phyloP scores from a whole-genome alignment of 2,888 invertebrate species.

The Abrostola tripartita region DNA sequence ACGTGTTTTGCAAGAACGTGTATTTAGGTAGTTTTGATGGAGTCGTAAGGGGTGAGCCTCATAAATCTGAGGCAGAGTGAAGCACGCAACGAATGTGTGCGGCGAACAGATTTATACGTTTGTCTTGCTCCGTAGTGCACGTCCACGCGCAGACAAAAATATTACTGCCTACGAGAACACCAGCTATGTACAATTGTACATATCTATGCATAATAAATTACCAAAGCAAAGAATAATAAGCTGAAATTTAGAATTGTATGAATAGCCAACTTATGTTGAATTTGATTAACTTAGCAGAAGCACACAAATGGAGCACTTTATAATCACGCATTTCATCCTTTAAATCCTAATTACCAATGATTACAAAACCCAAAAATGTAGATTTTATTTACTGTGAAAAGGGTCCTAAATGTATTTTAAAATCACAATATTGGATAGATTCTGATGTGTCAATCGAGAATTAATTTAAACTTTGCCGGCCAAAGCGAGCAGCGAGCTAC shows the following conservation, averaged over 20 bases:
- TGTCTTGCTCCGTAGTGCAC: conserved; percentile 69
- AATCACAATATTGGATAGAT: conserved; percentile 78
- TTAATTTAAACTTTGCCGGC: conserved; percentile 86
- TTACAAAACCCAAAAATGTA: conserved; percentile 48
- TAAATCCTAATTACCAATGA: conserved; percentile 38
- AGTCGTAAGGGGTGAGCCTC: conserved; percentile 67
- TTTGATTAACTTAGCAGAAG: background rate
- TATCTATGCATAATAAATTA: conserved; percentile 16
- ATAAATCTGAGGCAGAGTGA: conserved; percentile 74
- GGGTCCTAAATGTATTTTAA: conserved; percentile 72
- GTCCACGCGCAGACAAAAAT: conserved; percentile 70
- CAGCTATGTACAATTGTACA: conserved; percentile 14
- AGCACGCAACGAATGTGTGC: conserved; percentile 77
- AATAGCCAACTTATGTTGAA: background rate
- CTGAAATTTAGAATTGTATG: no score
- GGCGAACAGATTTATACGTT: conserved; percentile 76
- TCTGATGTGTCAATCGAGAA: conserved; percentile 84
- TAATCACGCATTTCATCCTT: conserved; percentile 32
- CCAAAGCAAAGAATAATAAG: no score
- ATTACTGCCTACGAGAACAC: conserved; percentile 55
- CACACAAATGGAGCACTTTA: conserved; percentile 12
- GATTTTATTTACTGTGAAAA: conserved; percentile 65
- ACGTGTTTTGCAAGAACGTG: conserved; percentile 43
- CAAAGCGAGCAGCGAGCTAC: conserved; percentile 79
- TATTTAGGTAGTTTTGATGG: conserved; percentile 69